Conservation (phyloP, 2,888 invertebrate species). For the Noctua fimbriata region DNA sequence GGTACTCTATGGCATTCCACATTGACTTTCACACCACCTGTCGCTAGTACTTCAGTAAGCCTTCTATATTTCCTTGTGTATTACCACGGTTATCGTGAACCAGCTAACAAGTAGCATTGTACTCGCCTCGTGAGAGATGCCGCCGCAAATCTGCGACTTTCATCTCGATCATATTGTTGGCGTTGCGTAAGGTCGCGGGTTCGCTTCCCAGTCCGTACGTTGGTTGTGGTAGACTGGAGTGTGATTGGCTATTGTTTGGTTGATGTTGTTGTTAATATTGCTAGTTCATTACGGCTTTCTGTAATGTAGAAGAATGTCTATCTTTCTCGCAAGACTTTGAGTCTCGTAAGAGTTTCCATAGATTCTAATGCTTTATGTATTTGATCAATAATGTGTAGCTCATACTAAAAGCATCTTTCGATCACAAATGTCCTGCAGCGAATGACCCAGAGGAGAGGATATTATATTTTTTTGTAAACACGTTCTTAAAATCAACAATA, state of each 20-base stretch:
- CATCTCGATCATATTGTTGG: constrained; percentile 60
- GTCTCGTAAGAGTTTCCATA: background rate
- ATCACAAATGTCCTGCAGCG: background rate
- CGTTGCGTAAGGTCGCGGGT: constrained; percentile 62
- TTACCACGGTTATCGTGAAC: constrained; percentile 15
- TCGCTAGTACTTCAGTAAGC: background rate
- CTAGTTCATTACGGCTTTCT: constrained; percentile 2
- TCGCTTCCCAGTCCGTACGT: constrained; percentile 57
- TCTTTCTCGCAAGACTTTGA: background rate
- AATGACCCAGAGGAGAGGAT: background rate
- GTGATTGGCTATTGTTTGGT: constrained; percentile 51
- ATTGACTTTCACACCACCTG: constrained; percentile 1
- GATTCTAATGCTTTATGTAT: background rate
- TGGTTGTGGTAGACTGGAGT: constrained; percentile 6
- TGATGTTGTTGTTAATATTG: constrained; percentile 22
- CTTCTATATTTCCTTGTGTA: background rate
- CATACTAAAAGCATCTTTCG: background rate
- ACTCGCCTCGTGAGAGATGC: constrained; percentile 49
- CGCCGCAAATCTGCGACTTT: constrained; percentile 57
- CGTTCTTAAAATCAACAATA: background rate
- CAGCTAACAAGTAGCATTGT: constrained; percentile 44
- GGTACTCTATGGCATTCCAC: background rate
- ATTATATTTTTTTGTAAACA: background rate
- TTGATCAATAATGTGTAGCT: background rate
- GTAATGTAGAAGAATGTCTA: background rate